phyloP scores from a whole-genome alignment of 2,797 vertebrate species.

The Falco naumanni region DNA sequence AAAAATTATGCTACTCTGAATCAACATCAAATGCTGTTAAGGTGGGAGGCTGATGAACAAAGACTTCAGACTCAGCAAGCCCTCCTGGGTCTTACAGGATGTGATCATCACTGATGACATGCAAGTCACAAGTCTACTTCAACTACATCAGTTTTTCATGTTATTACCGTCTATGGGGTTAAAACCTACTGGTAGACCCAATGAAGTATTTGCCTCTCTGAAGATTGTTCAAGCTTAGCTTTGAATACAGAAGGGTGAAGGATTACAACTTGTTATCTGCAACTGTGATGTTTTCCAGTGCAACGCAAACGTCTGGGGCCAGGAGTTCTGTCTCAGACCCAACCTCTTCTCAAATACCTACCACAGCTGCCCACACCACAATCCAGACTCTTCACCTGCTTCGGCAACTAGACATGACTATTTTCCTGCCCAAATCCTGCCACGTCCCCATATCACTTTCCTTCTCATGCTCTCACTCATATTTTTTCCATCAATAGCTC shows the following conservation, averaged over 20 bases:
- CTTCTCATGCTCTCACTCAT: not conserved
- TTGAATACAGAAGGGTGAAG: not conserved
- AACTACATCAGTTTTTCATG: not conserved
- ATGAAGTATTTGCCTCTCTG: not conserved
- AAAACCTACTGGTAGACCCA: not conserved
- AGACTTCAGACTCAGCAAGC: not conserved
- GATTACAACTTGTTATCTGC: not conserved
- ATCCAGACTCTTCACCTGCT: not conserved
- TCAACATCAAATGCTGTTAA: not conserved
- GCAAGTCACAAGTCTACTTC: not conserved
- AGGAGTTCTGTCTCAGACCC: not conserved
- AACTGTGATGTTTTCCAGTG: not conserved
- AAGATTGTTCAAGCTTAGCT: not conserved
- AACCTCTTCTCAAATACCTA: not conserved
- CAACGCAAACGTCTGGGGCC: not conserved
- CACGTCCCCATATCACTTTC: not conserved
- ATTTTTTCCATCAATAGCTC: not conserved
- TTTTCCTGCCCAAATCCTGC: not conserved
- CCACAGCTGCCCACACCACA: not conserved
- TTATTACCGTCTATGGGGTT: not conserved
- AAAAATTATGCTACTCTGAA: not conserved
- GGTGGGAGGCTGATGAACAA: not conserved
- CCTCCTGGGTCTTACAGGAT: rapidly evolving
- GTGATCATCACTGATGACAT: not conserved
- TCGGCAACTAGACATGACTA: not conserved